phyloP scores from a whole-genome alignment of 2,797 vertebrate genomes.

The Tauraco hartlaubi region DNA sequence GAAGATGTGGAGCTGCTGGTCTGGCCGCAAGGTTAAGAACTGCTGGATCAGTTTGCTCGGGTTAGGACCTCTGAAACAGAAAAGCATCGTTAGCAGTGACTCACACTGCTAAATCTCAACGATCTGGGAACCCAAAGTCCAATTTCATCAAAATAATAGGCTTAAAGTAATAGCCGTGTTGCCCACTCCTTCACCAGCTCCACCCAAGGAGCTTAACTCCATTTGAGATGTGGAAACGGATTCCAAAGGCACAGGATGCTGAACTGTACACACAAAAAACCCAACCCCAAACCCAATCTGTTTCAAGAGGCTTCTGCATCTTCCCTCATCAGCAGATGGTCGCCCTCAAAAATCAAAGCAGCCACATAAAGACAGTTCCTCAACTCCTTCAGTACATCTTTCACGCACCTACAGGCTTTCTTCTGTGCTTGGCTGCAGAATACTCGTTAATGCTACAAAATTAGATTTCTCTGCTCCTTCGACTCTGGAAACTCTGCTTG shows the following conservation, averaged over 20 bases:
- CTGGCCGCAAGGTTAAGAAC: conserved; percentile 92
- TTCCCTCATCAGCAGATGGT: neutral
- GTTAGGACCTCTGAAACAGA: conserved; percentile 91
- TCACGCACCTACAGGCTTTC: neutral
- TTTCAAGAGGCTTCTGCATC: neutral
- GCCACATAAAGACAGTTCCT: neutral
- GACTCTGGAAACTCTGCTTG: neutral
- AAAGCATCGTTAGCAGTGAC: rapidly evolving
- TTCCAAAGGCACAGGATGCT: neutral
- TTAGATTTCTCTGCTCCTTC: rapidly evolving
- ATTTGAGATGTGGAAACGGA: neutral
- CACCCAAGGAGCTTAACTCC: neutral
- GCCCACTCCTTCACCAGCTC: neutral
- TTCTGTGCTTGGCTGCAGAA: neutral
- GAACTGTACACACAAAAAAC: neutral
- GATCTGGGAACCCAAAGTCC: neutral
- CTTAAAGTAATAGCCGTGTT: rapidly evolving
- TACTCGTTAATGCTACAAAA: neutral
- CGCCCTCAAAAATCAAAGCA: neutral
- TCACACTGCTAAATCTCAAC: rapidly evolving
- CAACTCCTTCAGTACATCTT: neutral
- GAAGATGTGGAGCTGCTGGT: conserved; percentile 97
- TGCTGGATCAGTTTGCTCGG: conserved; percentile 96
- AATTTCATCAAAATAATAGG: neutral
- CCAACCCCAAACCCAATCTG: neutral